These are phyloP conservation scores for Bucco capensis DNA, from an alignment of 2,113 vertebrate species.

Conservation along the genomic window DNA sequence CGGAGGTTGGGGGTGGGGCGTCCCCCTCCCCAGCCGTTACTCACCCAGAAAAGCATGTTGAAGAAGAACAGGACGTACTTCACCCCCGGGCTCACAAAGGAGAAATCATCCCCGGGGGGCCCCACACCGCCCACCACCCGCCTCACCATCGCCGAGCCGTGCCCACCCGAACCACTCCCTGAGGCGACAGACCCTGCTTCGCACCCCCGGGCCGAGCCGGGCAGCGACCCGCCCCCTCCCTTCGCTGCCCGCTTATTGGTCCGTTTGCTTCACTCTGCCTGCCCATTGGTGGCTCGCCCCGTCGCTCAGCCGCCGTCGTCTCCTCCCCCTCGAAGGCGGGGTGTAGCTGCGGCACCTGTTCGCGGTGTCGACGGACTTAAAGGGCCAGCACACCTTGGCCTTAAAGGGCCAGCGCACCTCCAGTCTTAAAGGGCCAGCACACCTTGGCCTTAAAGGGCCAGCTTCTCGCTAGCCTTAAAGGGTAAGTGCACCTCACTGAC, in stretches of 20 bases:
- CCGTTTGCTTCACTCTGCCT: rapidly evolving
- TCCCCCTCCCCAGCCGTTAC: conserved; percentile 11
- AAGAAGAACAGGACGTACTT: conserved; percentile 92
- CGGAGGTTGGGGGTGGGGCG: background rate
- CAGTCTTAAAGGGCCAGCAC: background rate
- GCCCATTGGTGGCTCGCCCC: rapidly evolving
- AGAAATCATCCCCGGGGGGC: conserved; percentile 73
- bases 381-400: background rate
- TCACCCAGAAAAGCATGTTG: conserved; percentile 94
- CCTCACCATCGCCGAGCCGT: background rate
- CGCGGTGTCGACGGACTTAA: background rate
- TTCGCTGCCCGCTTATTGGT: background rate
- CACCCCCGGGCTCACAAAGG: conserved; percentile 82
- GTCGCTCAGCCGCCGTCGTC: rapidly evolving
- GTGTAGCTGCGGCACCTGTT: background rate
- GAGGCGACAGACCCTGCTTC: too few relatives aligned
- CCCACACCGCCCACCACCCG: background rate
- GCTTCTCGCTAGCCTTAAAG: background rate
- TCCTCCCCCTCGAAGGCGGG: background rate
- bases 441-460: background rate
- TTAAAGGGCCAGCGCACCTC: background rate
- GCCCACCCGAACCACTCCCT: rapidly evolving
- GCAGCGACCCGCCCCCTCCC: background rate
- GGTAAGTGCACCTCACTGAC: rapidly evolving
- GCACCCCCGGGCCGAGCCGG: background rate